phyloP scores from a whole-genome alignment of 2,797 vertebrate genomes.

The Sebastes trivittatus region DNA sequence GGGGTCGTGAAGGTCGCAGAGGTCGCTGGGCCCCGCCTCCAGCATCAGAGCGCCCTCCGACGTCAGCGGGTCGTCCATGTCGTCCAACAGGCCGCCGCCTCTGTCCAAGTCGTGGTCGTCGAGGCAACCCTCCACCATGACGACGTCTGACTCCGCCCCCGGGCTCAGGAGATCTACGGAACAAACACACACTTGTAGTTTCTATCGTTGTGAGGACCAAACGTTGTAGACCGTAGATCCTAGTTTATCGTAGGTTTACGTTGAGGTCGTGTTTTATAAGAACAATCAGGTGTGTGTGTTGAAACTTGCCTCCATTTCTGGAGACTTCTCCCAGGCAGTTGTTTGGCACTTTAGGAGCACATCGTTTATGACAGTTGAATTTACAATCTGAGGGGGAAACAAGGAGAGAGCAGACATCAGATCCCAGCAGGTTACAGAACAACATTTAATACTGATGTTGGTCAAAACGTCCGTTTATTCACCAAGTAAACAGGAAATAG shows the following conservation, averaged over 20 bases:
- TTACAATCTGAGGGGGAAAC: conserved; percentile 87
- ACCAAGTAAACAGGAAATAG: not conserved
- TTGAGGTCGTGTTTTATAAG: no score
- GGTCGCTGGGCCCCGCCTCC: conserved; percentile 84
- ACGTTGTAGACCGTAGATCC: not conserved
- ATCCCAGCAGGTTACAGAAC: not conserved
- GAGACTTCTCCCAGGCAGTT: conserved; percentile 97
- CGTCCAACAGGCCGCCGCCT: conserved; percentile 88
- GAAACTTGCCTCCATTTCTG: conserved; percentile 90
- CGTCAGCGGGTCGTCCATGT: conserved; percentile 90
- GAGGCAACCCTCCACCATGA: conserved; percentile 91
- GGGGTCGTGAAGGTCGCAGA: conserved; percentile 88
- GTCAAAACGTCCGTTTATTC: not conserved
- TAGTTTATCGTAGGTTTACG: not conserved
- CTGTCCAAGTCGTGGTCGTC: conserved; percentile 92
- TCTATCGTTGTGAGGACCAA: not conserved
- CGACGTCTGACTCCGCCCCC: conserved; percentile 90
- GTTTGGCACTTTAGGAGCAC: conserved; percentile 95
- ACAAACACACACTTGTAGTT: not conserved
- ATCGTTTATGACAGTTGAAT: conserved; percentile 98
- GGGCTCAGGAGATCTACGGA: conserved; percentile 91
- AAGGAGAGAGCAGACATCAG: not conserved
- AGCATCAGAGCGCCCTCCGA: conserved; percentile 83
- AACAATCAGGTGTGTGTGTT: not conserved
- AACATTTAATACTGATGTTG: not conserved